Conservation (phyloP, 1,140 invertebrate genomes). For the Hormaphis cornu region DNA sequence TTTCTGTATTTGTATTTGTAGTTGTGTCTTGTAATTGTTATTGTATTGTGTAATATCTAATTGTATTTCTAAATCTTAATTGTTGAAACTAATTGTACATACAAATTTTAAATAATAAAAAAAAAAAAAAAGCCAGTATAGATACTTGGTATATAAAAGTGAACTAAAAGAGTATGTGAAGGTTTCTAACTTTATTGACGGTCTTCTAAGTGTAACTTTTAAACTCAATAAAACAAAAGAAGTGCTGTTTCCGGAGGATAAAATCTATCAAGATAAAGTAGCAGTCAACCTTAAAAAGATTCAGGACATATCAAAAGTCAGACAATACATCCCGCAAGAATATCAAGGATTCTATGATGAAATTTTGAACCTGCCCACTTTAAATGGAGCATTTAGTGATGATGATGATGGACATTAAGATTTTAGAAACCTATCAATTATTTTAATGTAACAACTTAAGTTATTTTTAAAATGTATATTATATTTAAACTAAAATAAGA, state of each 20-base stretch:
- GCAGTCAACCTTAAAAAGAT: background rate
- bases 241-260: background rate
- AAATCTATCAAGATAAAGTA: background rate
- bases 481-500: background rate
- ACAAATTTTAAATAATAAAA: background rate
- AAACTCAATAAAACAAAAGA: conserved; percentile 1
- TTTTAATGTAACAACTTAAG: background rate
- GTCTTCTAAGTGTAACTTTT: background rate
- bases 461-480: background rate
- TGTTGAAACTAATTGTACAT: too few species aligned
- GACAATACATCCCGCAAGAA: conserved; percentile 1
- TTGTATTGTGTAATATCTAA: too few species aligned
- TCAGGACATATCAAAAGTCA: conserved; percentile 18
- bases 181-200: background rate
- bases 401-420: conserved; percentile 1
- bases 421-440: background rate
- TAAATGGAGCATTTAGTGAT: background rate
- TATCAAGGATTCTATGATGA: conserved; percentile 14
- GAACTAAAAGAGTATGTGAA: background rate
- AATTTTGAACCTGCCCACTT: background rate
- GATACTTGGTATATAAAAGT: background rate
- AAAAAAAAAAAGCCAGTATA: conserved; percentile 1
- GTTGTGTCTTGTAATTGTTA: too few species aligned
- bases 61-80: too few species aligned
- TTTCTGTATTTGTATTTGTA: too few species aligned